These are phyloP conservation scores for Nemotelus nigrinus DNA, from an alignment of 2,888 invertebrate genomes.

Conservation along the genomic window DNA sequence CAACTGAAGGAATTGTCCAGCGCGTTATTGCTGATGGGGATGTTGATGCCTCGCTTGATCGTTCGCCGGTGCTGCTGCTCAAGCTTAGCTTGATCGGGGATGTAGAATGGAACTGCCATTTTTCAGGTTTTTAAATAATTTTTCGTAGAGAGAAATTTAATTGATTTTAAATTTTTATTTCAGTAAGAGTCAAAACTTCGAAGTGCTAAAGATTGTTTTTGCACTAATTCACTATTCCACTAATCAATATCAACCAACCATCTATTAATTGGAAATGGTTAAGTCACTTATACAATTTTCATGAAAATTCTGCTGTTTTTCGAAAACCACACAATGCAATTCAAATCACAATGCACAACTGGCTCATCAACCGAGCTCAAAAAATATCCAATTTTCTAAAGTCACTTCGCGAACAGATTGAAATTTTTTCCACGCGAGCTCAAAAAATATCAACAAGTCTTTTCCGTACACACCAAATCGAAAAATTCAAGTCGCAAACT, in stretches of 20 bases:
- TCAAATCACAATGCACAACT: no score
- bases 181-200: background rate
- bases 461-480: background rate
- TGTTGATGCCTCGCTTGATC: constrained; percentile 39
- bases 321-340: no score
- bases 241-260: no score
- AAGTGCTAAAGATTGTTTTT: background rate
- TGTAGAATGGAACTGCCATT: constrained; percentile 51
- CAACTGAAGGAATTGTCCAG: constrained; percentile 44
- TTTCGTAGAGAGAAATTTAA: background rate
- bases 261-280: no score
- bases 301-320: no score
- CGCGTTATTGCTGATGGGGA: constrained; percentile 45
- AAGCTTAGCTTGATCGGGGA: constrained; percentile 48
- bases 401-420: constrained; percentile 8
- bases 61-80: constrained; percentile 34
- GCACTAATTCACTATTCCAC: background rate
- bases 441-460: constrained; percentile 40
- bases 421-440: constrained; percentile 9
- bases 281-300: no score
- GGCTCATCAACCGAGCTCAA: no score
- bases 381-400: background rate
- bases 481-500: background rate
- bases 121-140: background rate
- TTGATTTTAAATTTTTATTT: background rate